Base-by-base conservation (phyloP, 64 coral and sea anemone species). In the Stylophora pistillata region DNA sequence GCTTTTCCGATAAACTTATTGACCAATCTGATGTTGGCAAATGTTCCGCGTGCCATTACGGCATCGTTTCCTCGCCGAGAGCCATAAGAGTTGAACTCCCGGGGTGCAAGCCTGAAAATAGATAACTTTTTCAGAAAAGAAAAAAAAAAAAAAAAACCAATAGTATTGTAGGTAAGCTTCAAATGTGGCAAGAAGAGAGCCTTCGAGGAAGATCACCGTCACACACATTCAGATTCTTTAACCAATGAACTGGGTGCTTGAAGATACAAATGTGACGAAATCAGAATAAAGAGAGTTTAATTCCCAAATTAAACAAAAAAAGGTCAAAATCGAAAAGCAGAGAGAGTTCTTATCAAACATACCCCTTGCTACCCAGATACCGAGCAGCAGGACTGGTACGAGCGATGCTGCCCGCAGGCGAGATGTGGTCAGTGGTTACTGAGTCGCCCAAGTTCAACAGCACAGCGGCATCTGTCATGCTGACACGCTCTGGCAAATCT, bases 1-100 rank as follows among this genome's bases (percentile, higher is more conserved):
- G 96, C 96, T 80, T 98, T 98, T 13, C 96, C 96, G 15, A 98
- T 98, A 41, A 98, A 98, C 77, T 98, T 98, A 18, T 98, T 98
- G 13, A 98, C 58, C 71, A 98, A 75, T 33, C 96, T 90, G 74
- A 98, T 98, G 73, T 98, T 98, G 47, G 96, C 96, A 87, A 98
- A 98, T 13, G 96, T 98, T 56, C 96, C 96, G 27, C 96, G 96
- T 26, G 96, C 86, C 96, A 98, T 98, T 82, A 98, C 93, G 27
- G 93, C 93, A 68, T 98, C 96, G 55, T 98, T 98, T 71, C 96
- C 96, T 73, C 96, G 93, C 13, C 96, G 96, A n/a, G 96, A 98
- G 26, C 96, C 96, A 76, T 98, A 98, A 4, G 96, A 99, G 58
- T 99, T 99, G 61, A 99, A 99, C 78, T 99, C 82, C 25, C 96